phyloP scores from a whole-genome alignment of 2,113 vertebrate genomes.

The Irena cyanogastra region DNA sequence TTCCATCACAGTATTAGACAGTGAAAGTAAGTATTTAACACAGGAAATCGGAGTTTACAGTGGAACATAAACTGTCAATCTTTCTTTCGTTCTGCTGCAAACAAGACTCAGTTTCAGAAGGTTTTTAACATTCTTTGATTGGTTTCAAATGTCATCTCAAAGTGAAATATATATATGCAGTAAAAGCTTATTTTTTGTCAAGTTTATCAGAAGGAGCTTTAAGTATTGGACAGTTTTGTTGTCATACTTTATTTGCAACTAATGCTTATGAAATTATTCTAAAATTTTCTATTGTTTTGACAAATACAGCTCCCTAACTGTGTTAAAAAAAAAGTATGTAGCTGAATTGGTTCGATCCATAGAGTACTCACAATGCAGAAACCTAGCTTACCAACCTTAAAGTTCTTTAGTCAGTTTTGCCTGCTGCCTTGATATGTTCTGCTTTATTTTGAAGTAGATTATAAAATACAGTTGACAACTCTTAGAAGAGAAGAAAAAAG shows the following conservation, averaged over 20 bases:
- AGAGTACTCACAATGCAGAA: neutral
- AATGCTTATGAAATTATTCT: neutral
- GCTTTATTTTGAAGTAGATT: neutral
- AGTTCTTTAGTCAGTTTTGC: neutral
- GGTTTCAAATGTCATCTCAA: neutral
- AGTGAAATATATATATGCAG: neutral
- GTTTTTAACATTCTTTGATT: neutral
- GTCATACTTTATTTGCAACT: neutral
- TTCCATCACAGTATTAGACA: neutral
- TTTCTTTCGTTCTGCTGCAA: neutral
- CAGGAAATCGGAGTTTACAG: neutral
- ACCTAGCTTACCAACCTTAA: neutral
- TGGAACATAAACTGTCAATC: neutral
- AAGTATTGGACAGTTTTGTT: neutral
- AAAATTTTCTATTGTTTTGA: neutral
- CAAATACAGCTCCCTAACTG: neutral
- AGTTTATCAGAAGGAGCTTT: neutral
- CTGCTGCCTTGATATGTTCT: neutral
- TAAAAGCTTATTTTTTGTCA: neutral
- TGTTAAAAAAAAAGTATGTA: neutral
- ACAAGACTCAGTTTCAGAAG: neutral
- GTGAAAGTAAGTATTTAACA: neutral
- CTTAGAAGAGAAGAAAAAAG: too few relatives aligned
- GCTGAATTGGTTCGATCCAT: neutral
- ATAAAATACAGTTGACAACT: neutral